phyloP scores from a whole-genome alignment of 2,797 vertebrate species.

The Coregonus suidteri region DNA sequence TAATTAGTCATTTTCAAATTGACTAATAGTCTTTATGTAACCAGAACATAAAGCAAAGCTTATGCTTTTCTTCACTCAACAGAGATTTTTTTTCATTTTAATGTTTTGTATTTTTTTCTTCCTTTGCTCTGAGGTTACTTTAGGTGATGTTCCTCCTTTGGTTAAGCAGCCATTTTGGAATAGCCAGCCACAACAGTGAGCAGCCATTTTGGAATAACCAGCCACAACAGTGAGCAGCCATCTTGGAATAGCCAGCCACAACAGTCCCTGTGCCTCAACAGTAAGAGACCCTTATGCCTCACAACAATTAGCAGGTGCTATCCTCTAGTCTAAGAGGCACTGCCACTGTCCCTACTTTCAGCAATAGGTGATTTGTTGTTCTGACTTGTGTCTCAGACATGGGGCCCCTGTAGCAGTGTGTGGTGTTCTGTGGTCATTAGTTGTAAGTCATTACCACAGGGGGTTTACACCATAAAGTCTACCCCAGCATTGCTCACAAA shows the following conservation, averaged over 20 bases:
- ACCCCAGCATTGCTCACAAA: neutral
- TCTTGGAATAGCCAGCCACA: neutral
- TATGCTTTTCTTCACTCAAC: neutral
- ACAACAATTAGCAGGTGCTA: neutral
- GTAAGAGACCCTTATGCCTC: neutral
- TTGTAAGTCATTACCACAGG: conserved; percentile 52
- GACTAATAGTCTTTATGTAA: neutral
- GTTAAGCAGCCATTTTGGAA: neutral
- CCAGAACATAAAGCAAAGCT: neutral
- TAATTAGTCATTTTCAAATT: neutral
- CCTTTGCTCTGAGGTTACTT: neutral
- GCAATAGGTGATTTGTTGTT: conserved; percentile 68
- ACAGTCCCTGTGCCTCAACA: neutral
- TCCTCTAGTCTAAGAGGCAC: neutral
- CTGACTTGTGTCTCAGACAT: conserved; percentile 41
- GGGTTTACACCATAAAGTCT: conserved; percentile 45
- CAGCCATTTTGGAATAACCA: neutral
- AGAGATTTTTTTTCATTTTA: neutral
- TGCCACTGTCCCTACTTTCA: neutral
- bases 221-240: neutral
- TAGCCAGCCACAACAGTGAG: neutral
- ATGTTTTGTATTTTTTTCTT: neutral
- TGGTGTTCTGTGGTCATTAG: conserved; percentile 38
- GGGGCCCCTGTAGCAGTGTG: conserved; percentile 44
- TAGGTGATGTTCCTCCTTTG: neutral